These are phyloP conservation scores for Gavialis gangeticus DNA, from an alignment of 2,113 vertebrate genomes.

Conservation along the genomic window DNA sequence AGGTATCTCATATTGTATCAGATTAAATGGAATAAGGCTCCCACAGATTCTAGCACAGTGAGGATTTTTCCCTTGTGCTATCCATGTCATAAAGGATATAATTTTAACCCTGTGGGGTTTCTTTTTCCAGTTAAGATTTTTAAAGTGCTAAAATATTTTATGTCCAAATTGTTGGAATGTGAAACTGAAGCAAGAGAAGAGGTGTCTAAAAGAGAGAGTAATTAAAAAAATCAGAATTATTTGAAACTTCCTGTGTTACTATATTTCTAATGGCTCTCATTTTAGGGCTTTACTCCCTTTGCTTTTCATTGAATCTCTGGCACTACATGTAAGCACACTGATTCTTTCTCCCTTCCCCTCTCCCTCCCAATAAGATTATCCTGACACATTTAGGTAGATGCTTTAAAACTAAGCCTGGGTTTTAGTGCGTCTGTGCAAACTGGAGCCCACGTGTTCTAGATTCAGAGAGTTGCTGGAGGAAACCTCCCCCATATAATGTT, in stretches of 20 bases:
- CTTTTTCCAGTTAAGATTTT: too few relatives aligned
- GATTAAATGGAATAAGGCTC: background rate
- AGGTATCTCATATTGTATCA: accelerated
- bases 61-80: background rate
- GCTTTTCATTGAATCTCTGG: background rate
- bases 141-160: background rate
- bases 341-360: background rate
- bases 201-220: background rate
- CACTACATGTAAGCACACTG: background rate
- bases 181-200: too few relatives aligned
- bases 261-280: too few relatives aligned
- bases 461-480: background rate
- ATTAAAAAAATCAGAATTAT: background rate
- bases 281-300: too few relatives aligned
- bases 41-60: accelerated
- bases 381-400: background rate
- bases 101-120: too few relatives aligned
- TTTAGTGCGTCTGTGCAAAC: background rate
- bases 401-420: background rate
- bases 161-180: background rate
- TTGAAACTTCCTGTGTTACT: background rate
- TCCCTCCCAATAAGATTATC: background rate
- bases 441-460: background rate
- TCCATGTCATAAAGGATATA: background rate
- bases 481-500: background rate